Evolutionary conservation across 2,797 vertebrate species (phyloP), one percentile per base, ranked within the genome.

Genomic region (Aselliscus stoliczkanus): DNA sequence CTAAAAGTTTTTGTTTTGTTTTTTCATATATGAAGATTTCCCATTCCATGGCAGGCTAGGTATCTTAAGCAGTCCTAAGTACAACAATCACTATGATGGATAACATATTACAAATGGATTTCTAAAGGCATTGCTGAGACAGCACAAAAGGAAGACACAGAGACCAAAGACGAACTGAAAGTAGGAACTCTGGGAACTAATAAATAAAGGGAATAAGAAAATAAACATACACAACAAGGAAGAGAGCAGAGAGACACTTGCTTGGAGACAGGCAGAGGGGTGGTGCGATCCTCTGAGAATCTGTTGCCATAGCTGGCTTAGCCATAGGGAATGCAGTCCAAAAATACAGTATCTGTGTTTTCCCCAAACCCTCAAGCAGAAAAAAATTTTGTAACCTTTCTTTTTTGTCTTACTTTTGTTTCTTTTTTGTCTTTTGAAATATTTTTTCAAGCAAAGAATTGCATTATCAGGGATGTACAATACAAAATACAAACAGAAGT

Each of bases 401-500:
- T 76, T 77, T 56, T 69, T 27, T 31, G 34, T 70, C 47, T 42
- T 56, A 65, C 13, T 88, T 50, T 82, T 75, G 8, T 25, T 56
- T 77, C 60, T 4, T 10, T 79, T 77, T 69, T 64, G 31, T 90
- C 47, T 81, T 37, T 15, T 44, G n/a, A n/a, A n/a, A 13, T 44
- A 64, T 76, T 83, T 92, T 96, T 95, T 76, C 60, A 76, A 91
- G 72, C 54, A 90, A 23, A 93, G 14, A 85, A 85, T 6, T 89
- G 42, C 37, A 90, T 27, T 92, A 65, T 29, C 75, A 79, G 4
- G 29, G 52, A 91, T 50, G 73, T 37, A 60, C 4, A 79, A 12
- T 21, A 90, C 29, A 81, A 94, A 91, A 92, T 42, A 90, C n/a
- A 93, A 93, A 39, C 23, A 13, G 73, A 13, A 72, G 31, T 44